Evolutionary conservation across 2,888 invertebrate genomes (phyloP), one percentile per base, ranked within the genome.

Genomic region (Stegophylla sp.): DNA sequence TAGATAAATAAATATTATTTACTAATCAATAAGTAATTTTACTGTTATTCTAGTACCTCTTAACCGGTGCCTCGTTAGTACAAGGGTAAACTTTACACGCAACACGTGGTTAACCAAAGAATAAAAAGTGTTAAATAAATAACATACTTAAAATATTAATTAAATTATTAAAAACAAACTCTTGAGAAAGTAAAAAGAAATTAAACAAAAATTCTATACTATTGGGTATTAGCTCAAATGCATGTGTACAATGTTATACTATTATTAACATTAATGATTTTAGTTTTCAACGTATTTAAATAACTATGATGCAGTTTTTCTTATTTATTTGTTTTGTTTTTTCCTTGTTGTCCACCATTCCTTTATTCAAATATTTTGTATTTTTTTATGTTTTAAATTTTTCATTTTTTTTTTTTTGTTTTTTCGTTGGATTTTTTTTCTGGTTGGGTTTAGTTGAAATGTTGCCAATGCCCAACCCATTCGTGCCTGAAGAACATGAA

Each of bases 401-500:
- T n/a, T 51, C 43, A 69, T 63, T 81, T 69, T 56, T 20, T 34
- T 81, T 63, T 79, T 56, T 67, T 48, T 53, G 45, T 82, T 69
- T 82, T 69, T 63, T 23, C 12, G 20, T 81, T 67, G 72, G 73
- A 61, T 81, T 63, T 59, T 66, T 75, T 74, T 75, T 79, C 69
- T 82, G 45, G 45, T 74, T 61, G 66, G 66, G 48, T 81, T 56
- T 66, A 85, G 85, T 85, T 74, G 85, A 85, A 84, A 84, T 85
- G 84, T 83, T 94, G 90, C 94, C 93, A 88, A 90, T 93, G 88
- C 93, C 93, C 88, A 92, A 94, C 89, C 93, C 94, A 87, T 91
- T 92, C 88, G 92, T 93, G 89, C 93, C 94, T 87, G 92, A 92
- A 89, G 93, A 94, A 91, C 94, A 94, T 90, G 94, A 94, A 89